phyloP scores from a whole-genome alignment of 2,888 invertebrate genomes.

The Lathronympha strigana region DNA sequence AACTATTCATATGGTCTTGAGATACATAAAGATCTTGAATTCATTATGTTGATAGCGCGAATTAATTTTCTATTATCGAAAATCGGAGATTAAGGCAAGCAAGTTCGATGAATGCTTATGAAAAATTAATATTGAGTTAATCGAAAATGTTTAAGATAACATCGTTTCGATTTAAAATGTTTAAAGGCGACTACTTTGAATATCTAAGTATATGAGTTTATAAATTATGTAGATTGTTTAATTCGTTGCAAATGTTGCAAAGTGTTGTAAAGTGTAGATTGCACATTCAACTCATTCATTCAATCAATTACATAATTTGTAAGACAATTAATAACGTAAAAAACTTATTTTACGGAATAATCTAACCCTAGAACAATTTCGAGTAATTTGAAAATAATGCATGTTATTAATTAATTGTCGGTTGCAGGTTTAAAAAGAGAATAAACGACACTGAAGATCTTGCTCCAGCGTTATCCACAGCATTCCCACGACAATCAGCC shows the following conservation, averaged over 20 bases:
- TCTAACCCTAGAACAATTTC: too few relatives aligned
- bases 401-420: not conserved
- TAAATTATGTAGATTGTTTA: not conserved
- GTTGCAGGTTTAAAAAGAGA: not conserved
- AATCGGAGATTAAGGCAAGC: constrained; percentile 33
- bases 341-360: too few relatives aligned
- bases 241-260: not conserved
- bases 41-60: constrained; percentile 38
- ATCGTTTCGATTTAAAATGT: constrained; percentile 5
- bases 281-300: not conserved
- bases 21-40: constrained; percentile 37
- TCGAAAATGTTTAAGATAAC: constrained; percentile 18
- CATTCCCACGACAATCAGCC: constrained; percentile 1
- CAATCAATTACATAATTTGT: not conserved
- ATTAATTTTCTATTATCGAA: constrained; percentile 39
- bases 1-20: constrained; percentile 36
- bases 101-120: constrained; percentile 25
- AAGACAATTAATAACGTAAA: not conserved
- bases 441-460: not conserved
- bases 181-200: constrained; percentile 1
- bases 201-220: constrained; percentile 7
- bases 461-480: not conserved
- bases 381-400: too few relatives aligned
- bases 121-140: constrained; percentile 23
- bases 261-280: not conserved